Conservation (phyloP, 2,888 invertebrate genomes). For the Spialia ferax region DNA sequence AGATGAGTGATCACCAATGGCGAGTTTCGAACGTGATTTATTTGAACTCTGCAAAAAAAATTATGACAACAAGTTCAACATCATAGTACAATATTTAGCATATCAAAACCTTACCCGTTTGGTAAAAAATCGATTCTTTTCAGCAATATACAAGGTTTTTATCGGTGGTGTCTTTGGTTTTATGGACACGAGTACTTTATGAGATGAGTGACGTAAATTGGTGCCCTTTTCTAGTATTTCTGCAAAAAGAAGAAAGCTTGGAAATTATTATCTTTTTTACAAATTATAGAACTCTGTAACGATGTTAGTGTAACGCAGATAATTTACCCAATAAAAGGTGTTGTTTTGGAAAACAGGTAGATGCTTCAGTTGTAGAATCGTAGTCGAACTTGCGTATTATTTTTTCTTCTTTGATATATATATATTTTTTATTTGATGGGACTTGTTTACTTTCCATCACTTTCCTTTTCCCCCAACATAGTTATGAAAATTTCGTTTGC, state of each 20-base stretch:
- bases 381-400: constrained; percentile 68
- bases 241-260: constrained; percentile 44
- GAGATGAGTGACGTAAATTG: constrained; percentile 56
- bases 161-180: constrained; percentile 69
- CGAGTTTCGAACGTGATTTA: constrained; percentile 68
- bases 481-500: constrained; percentile 50
- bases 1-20: constrained; percentile 74
- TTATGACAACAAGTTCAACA: not conserved
- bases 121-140: constrained; percentile 64
- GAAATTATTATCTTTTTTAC: not conserved
- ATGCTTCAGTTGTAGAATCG: constrained; percentile 58
- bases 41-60: constrained; percentile 63
- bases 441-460: constrained; percentile 83
- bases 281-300: too few relatives aligned
- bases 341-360: constrained; percentile 57
- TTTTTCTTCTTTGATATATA: constrained; percentile 75
- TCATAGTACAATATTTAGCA: not conserved
- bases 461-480: constrained; percentile 78
- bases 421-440: constrained; percentile 73
- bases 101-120: constrained; percentile 61
- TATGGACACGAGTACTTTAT: constrained; percentile 71
- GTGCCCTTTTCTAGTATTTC: constrained; percentile 68
- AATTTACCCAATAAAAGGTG: constrained; percentile 59
- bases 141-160: constrained; percentile 72
- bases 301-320: too few relatives aligned